Evolutionary conservation across 2,888 invertebrate genomes (phyloP).

Genomic region (Eristalis intricaria): DNA sequence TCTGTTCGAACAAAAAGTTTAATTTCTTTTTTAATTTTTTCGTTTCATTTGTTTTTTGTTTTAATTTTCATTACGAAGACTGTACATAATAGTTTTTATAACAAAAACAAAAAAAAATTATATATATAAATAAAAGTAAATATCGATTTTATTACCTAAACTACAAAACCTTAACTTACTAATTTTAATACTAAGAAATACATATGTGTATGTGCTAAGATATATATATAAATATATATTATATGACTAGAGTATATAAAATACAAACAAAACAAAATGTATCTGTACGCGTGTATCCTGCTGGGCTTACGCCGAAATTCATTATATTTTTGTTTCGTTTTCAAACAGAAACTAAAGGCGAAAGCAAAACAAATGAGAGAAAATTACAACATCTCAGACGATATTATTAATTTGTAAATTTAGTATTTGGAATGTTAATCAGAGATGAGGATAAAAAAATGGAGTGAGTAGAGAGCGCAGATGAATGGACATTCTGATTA

Average conservation of each 20-base stretch:
- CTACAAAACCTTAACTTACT: conserved; percentile 63
- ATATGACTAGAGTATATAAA: conserved; percentile 49
- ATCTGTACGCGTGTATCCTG: conserved; percentile 61
- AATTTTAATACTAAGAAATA: conserved; percentile 67
- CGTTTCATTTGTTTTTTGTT: conserved; percentile 7
- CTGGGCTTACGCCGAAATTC: conserved; percentile 34
- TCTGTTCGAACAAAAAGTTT: background rate
- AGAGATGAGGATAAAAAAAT: background rate
- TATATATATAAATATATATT: conserved; percentile 54
- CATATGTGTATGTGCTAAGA: conserved; percentile 57
- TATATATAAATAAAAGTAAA: conserved; percentile 39
- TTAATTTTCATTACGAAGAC: conserved; percentile 53
- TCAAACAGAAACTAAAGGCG: background rate
- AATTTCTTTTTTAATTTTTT: conserved; percentile 7
- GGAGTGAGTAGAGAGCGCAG: conserved; percentile 29
- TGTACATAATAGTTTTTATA: conserved; percentile 70
- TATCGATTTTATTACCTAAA: conserved; percentile 69
- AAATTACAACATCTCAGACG: background rate
- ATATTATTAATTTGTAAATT: conserved; percentile 63
- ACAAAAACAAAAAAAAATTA: conserved; percentile 24
- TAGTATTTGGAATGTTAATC: conserved; percentile 43
- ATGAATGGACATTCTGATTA: conserved; percentile 34
- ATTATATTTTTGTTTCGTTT: conserved; percentile 56
- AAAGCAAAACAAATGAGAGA: conserved; percentile 25
- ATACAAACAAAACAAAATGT: conserved; percentile 27